Evolutionary conservation across 2,888 invertebrate species (phyloP).

Genomic region (Synergus gifuensis): DNA sequence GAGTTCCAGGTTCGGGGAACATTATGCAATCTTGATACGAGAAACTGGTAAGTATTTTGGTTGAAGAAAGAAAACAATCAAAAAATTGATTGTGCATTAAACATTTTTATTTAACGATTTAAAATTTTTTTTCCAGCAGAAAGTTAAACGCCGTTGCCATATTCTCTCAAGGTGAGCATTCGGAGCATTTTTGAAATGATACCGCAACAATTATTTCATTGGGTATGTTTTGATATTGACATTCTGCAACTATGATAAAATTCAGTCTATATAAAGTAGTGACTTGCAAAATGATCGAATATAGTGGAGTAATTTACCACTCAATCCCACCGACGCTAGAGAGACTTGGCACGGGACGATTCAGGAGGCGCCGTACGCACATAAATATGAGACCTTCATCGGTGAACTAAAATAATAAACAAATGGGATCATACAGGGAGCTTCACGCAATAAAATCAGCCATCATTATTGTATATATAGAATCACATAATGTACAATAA

Average conservation of each 20-base stretch:
- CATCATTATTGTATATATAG: not conserved
- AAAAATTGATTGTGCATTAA: too few relatives aligned
- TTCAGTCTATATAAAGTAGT: not conserved
- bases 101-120: too few relatives aligned
- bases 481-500: constrained; percentile 1
- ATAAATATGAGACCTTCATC: constrained; percentile 23
- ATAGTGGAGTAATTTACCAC: constrained; percentile 14
- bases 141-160: too few relatives aligned
- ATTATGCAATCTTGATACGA: too few relatives aligned
- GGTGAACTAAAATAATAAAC: constrained; percentile 19
- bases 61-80: too few relatives aligned
- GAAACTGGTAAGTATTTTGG: too few relatives aligned
- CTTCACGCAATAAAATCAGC: not conserved
- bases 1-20: too few relatives aligned
- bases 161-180: too few relatives aligned
- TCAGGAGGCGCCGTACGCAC: constrained; percentile 15
- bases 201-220: too few relatives aligned
- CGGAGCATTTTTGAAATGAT: too few relatives aligned
- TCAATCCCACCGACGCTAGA: not conserved
- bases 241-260: not conserved
- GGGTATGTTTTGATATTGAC: not conserved
- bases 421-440: constrained; percentile 11
- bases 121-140: too few relatives aligned
- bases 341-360: constrained; percentile 35
- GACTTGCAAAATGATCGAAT: not conserved